phyloP scores from a whole-genome alignment of 2,113 vertebrate genomes.

The Mirounga angustirostris region DNA sequence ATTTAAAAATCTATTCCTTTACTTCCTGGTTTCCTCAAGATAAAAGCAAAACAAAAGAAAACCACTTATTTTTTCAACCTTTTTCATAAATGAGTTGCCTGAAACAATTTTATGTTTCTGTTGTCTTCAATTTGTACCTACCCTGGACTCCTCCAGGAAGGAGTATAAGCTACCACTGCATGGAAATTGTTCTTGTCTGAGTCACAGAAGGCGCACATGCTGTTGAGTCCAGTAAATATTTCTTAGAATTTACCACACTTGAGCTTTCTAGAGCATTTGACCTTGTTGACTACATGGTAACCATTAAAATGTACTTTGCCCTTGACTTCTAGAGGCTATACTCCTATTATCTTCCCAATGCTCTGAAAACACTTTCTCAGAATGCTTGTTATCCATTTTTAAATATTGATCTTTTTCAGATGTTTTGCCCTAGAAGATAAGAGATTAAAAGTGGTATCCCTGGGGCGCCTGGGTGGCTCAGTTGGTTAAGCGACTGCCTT shows the following conservation, averaged over 20 bases:
- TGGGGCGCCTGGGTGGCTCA: too few relatives aligned
- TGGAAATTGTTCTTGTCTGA: background rate
- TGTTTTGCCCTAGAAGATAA: background rate
- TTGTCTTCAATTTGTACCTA: background rate
- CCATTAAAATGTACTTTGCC: background rate
- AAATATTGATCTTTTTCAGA: background rate
- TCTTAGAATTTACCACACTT: background rate
- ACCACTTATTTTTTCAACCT: background rate
- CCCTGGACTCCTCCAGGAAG: background rate
- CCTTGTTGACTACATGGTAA: background rate
- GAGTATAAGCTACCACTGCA: background rate
- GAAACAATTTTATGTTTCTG: background rate
- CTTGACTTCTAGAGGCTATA: background rate
- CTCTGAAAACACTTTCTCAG: background rate
- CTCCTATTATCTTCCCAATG: background rate
- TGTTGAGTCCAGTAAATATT: background rate
- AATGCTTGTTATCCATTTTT: background rate
- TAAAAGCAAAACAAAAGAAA: background rate
- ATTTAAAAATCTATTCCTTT: background rate
- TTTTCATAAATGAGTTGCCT: background rate
- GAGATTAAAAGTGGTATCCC: background rate
- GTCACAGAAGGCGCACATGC: background rate
- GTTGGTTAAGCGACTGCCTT: too few relatives aligned
- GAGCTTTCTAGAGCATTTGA: background rate
- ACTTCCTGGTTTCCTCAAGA: background rate